Conservation (phyloP, 1,140 invertebrate species). For the Lepidostoma basale region DNA sequence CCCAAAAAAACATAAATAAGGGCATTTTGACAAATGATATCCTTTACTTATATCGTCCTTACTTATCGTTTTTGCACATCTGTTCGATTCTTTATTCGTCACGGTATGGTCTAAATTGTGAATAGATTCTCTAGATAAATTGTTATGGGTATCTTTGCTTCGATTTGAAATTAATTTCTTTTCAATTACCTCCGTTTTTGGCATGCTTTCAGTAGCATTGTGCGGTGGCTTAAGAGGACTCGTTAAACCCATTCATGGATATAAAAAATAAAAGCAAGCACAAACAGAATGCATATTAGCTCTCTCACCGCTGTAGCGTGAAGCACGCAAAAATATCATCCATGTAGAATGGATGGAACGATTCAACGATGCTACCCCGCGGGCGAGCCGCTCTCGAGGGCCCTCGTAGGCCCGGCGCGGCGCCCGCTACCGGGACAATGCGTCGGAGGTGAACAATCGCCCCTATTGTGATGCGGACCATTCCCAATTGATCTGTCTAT, state of each 20-base stretch:
- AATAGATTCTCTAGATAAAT: too few species aligned
- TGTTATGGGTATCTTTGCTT: too few species aligned
- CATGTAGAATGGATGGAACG: constrained; percentile 22
- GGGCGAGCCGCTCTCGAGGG: neutral
- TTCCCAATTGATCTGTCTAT: too few species aligned
- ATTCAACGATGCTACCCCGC: neutral
- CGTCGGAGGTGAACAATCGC: neutral
- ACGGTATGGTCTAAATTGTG: too few species aligned
- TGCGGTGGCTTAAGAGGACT: neutral
- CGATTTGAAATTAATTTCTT: too few species aligned
- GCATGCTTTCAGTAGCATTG: neutral
- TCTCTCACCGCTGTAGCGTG: constrained; percentile 18
- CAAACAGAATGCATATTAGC: constrained; percentile 18
- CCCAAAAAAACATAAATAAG: too few species aligned
- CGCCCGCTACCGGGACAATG: neutral
- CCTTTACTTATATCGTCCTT: too few species aligned
- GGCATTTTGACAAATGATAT: too few species aligned
- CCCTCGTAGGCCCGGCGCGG: neutral
- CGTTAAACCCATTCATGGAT: neutral
- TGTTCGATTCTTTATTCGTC: too few species aligned
- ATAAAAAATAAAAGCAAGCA: neutral
- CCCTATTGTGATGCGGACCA: too few species aligned
- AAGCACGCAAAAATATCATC: constrained; percentile 35
- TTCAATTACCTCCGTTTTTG: too few species aligned
- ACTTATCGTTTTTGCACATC: too few species aligned